phyloP scores from a whole-genome alignment of 1,140 invertebrate genomes.

The Lepidurus couesii region DNA sequence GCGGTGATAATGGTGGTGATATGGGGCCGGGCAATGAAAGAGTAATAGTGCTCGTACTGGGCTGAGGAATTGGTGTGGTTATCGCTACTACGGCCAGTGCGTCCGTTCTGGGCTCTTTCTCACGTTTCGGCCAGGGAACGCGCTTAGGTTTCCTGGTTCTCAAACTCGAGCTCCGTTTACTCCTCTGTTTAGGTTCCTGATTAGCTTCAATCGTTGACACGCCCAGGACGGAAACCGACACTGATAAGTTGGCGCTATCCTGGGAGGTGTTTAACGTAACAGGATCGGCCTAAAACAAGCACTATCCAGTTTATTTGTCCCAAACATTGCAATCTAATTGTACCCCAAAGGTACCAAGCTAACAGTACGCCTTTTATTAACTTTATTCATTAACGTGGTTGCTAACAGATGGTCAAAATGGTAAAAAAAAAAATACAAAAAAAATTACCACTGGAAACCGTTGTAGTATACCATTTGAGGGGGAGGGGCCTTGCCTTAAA shows the following conservation, averaged over 20 bases:
- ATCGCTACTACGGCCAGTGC: neutral
- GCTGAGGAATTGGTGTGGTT: neutral
- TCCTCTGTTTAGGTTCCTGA: neutral
- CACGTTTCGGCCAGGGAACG: neutral
- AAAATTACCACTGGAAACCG: neutral
- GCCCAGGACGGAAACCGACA: neutral
- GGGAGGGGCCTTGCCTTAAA: neutral
- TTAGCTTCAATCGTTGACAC: neutral
- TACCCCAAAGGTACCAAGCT: slow-evolving; percentile 11
- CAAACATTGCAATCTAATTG: neutral
- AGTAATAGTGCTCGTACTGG: neutral
- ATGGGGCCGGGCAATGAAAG: neutral
- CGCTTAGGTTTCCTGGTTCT: neutral
- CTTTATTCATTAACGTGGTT: neutral
- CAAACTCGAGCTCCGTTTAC: neutral
- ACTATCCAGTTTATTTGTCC: neutral
- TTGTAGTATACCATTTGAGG: neutral
- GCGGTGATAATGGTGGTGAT: neutral
- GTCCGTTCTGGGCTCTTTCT: slow-evolving; percentile 5
- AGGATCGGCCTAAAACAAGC: neutral
- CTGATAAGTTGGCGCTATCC: neutral
- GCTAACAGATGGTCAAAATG: neutral
- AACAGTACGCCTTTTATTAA: slow-evolving; percentile 12
- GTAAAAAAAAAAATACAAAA: neutral
- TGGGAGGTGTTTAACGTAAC: neutral